phyloP scores from a whole-genome alignment of 2,888 invertebrate genomes.

The Labia minor region DNA sequence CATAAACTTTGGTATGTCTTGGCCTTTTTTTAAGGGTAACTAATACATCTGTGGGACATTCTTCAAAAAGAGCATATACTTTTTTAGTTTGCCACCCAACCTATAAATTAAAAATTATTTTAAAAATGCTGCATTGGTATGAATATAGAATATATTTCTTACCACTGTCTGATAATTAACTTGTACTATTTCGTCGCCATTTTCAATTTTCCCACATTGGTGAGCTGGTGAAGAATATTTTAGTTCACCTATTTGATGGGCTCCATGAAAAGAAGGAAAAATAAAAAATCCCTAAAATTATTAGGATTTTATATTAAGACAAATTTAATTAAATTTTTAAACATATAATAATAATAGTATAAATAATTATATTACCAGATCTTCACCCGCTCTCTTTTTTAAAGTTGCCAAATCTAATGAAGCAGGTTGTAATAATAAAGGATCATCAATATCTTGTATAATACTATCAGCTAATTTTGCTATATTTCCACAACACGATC shows the following conservation, averaged over 20 bases:
- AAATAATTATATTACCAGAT: too few species aligned
- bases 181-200: slow-evolving; percentile 93
- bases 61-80: slow-evolving; percentile 59
- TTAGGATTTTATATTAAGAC: too few species aligned
- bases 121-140: slow-evolving; percentile 20
- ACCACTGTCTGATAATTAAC: slow-evolving; percentile 52
- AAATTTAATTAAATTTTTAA: too few species aligned
- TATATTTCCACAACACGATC: slow-evolving; percentile 59
- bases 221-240: slow-evolving; percentile 88
- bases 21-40: slow-evolving; percentile 75
- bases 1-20: slow-evolving; percentile 66
- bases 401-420: slow-evolving; percentile 79
- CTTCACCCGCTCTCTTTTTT: slow-evolving; percentile 70
- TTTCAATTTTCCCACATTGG: slow-evolving; percentile 81
- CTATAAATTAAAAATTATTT: slow-evolving; percentile 34
- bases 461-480: slow-evolving; percentile 73
- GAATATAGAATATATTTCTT: slow-evolving; percentile 14
- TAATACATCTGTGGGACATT: slow-evolving; percentile 68
- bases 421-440: slow-evolving; percentile 82
- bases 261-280: slow-evolving; percentile 67
- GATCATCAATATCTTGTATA: slow-evolving; percentile 69
- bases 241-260: slow-evolving; percentile 73
- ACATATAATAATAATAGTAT: too few species aligned
- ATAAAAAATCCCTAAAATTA: slow-evolving; percentile 67
- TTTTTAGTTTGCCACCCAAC: slow-evolving; percentile 75